Base-by-base conservation (phyloP, 53 echinoderm and acorn worm species). In the Arbacia lixula region DNA sequence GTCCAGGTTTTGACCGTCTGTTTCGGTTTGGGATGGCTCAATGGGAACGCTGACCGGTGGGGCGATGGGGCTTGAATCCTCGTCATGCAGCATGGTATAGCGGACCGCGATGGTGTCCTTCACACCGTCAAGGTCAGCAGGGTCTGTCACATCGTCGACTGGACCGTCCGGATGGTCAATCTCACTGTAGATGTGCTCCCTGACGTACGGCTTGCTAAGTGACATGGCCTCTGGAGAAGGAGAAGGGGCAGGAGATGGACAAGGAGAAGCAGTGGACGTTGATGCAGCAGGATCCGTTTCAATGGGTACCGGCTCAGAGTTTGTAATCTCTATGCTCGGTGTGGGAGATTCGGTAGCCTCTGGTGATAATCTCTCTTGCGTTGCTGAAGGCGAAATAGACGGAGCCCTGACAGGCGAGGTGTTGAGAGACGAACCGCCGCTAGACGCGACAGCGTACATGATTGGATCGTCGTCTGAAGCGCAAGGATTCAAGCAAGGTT, bases 171-270 rank as follows among this genome's bases (percentile, higher is more conserved):
- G 74, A 21, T 77, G 84, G 49, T 91, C 91, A 26, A 91, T 84
- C 83, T 91, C 91, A 28, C 76, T 76, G 84, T 91, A 91, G 56
- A 90, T 81, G 28, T 90, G 90, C 60, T 90, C 90, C 1, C 76
- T 87, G 4, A 85, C 54, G 60, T 68, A 50, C 4, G 57, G 78
- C 56, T 39, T 58, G 25, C 56, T 36, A 2, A 57, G 78, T 25
- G 78, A 38, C 16, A 32, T 32, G 25, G 78, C 37, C 30, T 11
- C 41, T 34, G 42, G 53, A 14, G 69, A 43, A 1, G 46, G 49
- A 46, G 49, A 14, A 14, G 49, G 49, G 49, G 8, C 14, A 14
- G 49, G 8, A 8, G 8, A 8, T 46, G 49, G 49, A 10, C 9
- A 46, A 46, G 49, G 49, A 57, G 58, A 20, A 5, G 58, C 22